Evolutionary conservation across 2,113 vertebrate species (phyloP), one percentile per base, ranked within the genome.

Genomic region (Numenius arquata): DNA sequence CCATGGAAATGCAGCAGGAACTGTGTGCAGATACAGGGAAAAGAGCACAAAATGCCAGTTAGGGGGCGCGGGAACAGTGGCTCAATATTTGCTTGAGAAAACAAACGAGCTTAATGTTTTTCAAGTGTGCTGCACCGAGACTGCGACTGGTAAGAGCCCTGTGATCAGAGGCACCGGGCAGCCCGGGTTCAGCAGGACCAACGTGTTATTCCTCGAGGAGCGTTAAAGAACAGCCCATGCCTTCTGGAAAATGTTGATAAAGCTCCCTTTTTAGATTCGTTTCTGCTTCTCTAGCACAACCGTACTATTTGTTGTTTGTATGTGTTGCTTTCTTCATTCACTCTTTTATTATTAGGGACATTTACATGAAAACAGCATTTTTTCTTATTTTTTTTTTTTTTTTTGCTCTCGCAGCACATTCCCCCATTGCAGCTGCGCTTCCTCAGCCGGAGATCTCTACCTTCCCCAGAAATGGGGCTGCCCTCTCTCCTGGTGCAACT

Each of bases 211-310:
- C 95, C 90, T 94, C 3, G 0, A 91, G 90, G 81, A 94, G 74
- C 91, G 43, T 68, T 94, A 70, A 96, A 80, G 88, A 96, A 10
- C 92, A 94, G 86, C 65, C 63, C 0, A 23, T 85, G 95, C 93
- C 84, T 81, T 75, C 92, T 97, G 95, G 92, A 95, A 96, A 71
- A 11, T 13, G 65, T 94, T 89, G 96, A 93, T 97, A 94, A 95
- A 96, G 77, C 88, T 63, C 75, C 67, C 96, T 85, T 90, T 95
- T 96, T 87, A 82, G 81, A 76, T 56, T 30, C 5, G 43, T 92
- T 96, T 97, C 55, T 96, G 93, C 96, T 95, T 96, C 92, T 68
- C 41, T 2, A 91, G 95, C 92, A 96, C 81, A 97, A 95, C 95
- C 21, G 48, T 22, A 47, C 75, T 68, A 68, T 58, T 81, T 61